Conservation (phyloP, 2,113 vertebrate species). For the Chaenocephalus aceratus region DNA sequence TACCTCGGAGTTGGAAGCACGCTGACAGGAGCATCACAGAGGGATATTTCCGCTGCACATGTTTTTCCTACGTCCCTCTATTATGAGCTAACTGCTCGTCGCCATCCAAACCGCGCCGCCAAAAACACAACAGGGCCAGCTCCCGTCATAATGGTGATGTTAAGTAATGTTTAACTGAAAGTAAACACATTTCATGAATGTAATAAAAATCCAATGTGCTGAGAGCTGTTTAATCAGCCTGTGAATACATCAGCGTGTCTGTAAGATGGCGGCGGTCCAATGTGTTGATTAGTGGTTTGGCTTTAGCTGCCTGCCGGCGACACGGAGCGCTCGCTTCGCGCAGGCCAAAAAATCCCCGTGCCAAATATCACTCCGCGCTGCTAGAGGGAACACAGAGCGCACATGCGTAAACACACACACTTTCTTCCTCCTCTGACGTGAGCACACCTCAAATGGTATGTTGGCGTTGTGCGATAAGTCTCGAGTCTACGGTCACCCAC, state of each 20-base stretch:
- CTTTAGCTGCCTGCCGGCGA: slow-evolving; percentile 64
- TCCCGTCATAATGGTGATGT: slow-evolving; percentile 74
- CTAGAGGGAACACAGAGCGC: slow-evolving; percentile 56
- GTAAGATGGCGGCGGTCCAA: slow-evolving; percentile 71
- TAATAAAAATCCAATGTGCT: slow-evolving; percentile 81
- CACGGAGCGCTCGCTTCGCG: slow-evolving; percentile 71
- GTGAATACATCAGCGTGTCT: slow-evolving; percentile 78
- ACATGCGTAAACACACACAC: slow-evolving; percentile 55
- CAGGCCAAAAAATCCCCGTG: slow-evolving; percentile 78
- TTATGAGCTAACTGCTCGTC: slow-evolving; percentile 55
- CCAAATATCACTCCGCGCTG: slow-evolving; percentile 82
- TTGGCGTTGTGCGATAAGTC: slow-evolving; percentile 50
- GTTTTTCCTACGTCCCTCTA: slow-evolving; percentile 57
- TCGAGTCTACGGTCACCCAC: slow-evolving; percentile 36
- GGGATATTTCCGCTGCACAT: slow-evolving; percentile 53
- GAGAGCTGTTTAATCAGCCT: slow-evolving; percentile 80
- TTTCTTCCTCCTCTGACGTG: slow-evolving; percentile 39
- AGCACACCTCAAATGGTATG: slow-evolving; percentile 48
- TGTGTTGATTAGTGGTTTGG: slow-evolving; percentile 81
- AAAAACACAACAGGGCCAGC: slow-evolving; percentile 61
- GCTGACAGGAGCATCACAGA: slow-evolving; percentile 54
- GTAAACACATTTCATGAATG: slow-evolving; percentile 80
- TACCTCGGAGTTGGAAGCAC: slow-evolving; percentile 40
- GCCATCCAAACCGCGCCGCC: slow-evolving; percentile 24
- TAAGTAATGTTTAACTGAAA: slow-evolving; percentile 79